phyloP scores from a whole-genome alignment of 2,888 invertebrate species.

The Dilophus febrilis region DNA sequence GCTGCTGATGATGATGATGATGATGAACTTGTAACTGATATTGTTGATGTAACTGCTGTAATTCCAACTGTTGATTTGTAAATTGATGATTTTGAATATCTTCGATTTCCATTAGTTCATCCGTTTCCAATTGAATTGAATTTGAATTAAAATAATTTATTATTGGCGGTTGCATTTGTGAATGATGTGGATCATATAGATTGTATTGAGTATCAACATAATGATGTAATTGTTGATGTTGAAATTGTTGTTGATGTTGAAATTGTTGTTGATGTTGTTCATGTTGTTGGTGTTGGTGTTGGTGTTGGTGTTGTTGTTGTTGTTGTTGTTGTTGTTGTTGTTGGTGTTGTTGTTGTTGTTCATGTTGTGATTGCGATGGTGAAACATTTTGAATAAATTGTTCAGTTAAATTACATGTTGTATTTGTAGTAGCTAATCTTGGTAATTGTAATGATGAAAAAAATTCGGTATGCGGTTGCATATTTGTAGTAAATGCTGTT shows the following conservation, averaged over 20 bases:
- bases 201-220: no score
- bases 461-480: slow-evolving; percentile 32
- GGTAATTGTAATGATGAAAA: slow-evolving; percentile 31
- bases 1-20: neutral
- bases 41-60: no score
- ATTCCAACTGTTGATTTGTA: no score
- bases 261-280: neutral
- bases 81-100: slow-evolving; percentile 3
- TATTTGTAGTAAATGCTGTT: slow-evolving; percentile 34
- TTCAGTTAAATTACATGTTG: neutral
- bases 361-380: neutral
- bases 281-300: neutral
- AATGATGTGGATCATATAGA: no score
- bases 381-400: neutral
- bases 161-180: no score
- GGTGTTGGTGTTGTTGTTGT: neutral
- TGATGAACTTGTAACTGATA: no score
- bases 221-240: no score
- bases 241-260: no score
- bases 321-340: neutral
- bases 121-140: slow-evolving; percentile 10
- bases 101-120: slow-evolving; percentile 17
- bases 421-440: slow-evolving; percentile 3
- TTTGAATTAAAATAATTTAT: no score
- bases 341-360: neutral